phyloP scores from a whole-genome alignment of 1,140 invertebrate genomes.

The Heliconius hewitsoni region DNA sequence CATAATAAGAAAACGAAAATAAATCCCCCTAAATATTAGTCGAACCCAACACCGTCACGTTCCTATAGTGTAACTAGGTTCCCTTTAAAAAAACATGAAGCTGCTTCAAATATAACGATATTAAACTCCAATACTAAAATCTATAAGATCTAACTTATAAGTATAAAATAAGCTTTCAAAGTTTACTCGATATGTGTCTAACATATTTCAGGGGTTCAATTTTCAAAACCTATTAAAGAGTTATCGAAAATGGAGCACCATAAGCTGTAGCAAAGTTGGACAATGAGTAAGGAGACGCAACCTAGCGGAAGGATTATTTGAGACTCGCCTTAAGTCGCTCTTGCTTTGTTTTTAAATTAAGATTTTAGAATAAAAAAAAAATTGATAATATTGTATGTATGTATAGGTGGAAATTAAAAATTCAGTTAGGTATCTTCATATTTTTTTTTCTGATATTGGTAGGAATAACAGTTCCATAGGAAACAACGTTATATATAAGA shows the following conservation, averaged over 20 bases:
- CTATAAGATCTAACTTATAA: background rate
- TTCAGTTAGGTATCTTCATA: too few relatives aligned
- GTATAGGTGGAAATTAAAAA: too few relatives aligned
- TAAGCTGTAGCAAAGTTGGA: background rate
- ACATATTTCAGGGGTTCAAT: conserved; percentile 6
- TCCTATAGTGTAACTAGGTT: too few relatives aligned
- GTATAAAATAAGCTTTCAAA: background rate
- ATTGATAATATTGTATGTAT: too few relatives aligned
- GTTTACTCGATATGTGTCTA: background rate
- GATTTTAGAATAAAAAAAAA: too few relatives aligned
- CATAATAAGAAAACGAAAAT: too few relatives aligned
- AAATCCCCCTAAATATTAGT: too few relatives aligned
- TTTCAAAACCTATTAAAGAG: conserved; percentile 23
- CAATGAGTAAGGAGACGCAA: background rate
- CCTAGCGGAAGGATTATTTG: background rate
- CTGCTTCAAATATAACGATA: background rate
- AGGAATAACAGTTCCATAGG: too few relatives aligned
- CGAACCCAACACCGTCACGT: too few relatives aligned
- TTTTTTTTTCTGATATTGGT: too few relatives aligned
- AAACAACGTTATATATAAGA: too few relatives aligned
- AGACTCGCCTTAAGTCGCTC: background rate
- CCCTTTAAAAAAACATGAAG: background rate
- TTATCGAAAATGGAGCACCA: conserved; percentile 11
- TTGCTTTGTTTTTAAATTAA: background rate
- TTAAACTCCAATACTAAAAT: background rate